phyloP scores from a whole-genome alignment of 2,113 vertebrate species.

The Syrrhaptes paradoxus region DNA sequence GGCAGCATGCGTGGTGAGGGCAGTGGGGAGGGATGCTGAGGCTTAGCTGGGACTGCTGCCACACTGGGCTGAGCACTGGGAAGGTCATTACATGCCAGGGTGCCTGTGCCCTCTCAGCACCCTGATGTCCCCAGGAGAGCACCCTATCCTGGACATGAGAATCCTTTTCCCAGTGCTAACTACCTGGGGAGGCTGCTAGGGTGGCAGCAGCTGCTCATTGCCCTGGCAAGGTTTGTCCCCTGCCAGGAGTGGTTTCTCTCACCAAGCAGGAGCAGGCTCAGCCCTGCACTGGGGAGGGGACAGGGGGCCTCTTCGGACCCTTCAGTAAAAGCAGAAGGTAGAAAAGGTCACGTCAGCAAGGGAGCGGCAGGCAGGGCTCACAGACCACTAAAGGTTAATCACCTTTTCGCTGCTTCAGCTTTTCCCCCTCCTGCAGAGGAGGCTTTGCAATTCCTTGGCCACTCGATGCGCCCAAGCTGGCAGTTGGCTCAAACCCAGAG shows the following conservation, averaged over 20 bases:
- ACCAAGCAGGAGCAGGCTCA: not conserved
- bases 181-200: not conserved
- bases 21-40: not conserved
- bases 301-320: not conserved
- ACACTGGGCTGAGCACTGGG: not conserved
- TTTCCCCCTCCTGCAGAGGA: not conserved
- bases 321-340: not conserved
- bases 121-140: not conserved
- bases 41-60: not conserved
- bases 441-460: not conserved
- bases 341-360: not conserved
- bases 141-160: accelerated
- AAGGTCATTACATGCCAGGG: not conserved
- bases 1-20: accelerated
- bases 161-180: not conserved
- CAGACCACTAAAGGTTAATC: not conserved
- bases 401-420: not conserved
- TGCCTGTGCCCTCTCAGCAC: not conserved
- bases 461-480: not conserved
- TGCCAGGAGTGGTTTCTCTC: not conserved
- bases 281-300: not conserved
- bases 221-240: not conserved
- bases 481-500: not conserved
- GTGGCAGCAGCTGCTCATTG: accelerated
- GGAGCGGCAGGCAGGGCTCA: not conserved